Base-by-base conservation (phyloP, 2,113 vertebrate species). In the Takifugu flavidus region DNA sequence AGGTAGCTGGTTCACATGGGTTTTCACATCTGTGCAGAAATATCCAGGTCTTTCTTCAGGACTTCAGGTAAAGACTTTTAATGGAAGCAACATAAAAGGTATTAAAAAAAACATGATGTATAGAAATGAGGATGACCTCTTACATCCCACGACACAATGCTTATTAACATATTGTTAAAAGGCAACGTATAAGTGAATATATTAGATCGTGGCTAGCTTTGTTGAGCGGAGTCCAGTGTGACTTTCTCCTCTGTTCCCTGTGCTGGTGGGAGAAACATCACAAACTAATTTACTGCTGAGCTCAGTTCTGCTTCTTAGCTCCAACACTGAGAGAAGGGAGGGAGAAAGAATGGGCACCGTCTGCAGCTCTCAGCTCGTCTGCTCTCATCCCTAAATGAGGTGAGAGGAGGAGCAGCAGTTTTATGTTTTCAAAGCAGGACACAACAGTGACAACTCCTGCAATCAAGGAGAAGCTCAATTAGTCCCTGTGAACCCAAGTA, bases 381-480 rank as follows among this genome's bases (percentile, higher is more conserved):
- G 34, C 67, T 46, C 53, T 75, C 62, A 26, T 70, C 47, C 25
- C 56, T 69, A 61, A 67, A 78, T 65, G 66, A 82, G 69, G 61
- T 62, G 74, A 59, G 60, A 31, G 27, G 74, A 75, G 70, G 61
- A 75, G 67, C 59, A 14, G 67, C 45, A 43, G 53, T 59, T 80
- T 20, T 59, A 54, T 65, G 2, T 72, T 68, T 72, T 42, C 74
- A 79, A 77, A 80, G 68, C 14, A 28, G 52, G 49, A 61, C 6
- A 72, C 6, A 44, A 66, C 3, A 4, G 62, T 39, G 65, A 72
- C 59, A 68, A 74, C 52, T 67, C 49, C 52, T 28, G 47, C 57
- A 67, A 72, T 43, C 15, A 45, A 71, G 55, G 47, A 8, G 6
- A 65, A n/a, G 70, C 74, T 72, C 65, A 72, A 76, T 84, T 80